A percentile compares a stretch with the other conserved stretches of the same genome.
Conservation (phyloP, 2,797 vertebrate species). For the Hypotaenidia philippensis region DNA sequence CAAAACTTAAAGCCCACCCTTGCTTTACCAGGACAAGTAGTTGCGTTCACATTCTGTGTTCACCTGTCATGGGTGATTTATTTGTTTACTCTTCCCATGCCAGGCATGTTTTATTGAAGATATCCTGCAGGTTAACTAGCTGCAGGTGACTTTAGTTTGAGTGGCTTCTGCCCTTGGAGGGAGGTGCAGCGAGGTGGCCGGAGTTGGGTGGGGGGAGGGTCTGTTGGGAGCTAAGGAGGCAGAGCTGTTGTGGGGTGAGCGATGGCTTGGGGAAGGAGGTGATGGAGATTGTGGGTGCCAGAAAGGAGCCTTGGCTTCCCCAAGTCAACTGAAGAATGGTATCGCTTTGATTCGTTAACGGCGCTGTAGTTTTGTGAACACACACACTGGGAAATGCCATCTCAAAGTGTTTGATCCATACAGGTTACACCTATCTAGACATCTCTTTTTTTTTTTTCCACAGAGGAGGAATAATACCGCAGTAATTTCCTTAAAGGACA, state of each 20-base stretch:
- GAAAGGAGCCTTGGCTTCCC: not conserved
- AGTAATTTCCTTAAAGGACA: not conserved
- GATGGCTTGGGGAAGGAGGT: not conserved
- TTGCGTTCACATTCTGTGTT: not conserved
- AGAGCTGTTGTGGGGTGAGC: not conserved
- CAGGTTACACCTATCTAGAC: not conserved
- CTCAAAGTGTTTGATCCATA: not conserved
- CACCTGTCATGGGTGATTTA: not conserved
- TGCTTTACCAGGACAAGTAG: not conserved
- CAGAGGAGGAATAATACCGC: not conserved
- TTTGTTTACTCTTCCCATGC: not conserved
- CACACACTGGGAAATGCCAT: not conserved
- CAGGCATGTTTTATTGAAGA: not conserved
- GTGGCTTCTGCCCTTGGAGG: not conserved
- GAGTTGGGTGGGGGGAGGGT: not conserved
- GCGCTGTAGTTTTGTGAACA: not conserved
- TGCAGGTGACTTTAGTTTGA: not conserved
- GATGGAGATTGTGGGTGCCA: not conserved
- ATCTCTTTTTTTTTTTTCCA: not conserved
- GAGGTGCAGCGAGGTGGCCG: fast-evolving
- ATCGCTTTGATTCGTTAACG: not conserved
- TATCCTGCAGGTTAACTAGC: not conserved
- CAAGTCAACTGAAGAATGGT: not conserved
- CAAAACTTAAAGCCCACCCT: not conserved
- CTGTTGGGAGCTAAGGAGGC: not conserved